Conservation (phyloP, 2,113 vertebrate species). For the Promerops cafer region DNA sequence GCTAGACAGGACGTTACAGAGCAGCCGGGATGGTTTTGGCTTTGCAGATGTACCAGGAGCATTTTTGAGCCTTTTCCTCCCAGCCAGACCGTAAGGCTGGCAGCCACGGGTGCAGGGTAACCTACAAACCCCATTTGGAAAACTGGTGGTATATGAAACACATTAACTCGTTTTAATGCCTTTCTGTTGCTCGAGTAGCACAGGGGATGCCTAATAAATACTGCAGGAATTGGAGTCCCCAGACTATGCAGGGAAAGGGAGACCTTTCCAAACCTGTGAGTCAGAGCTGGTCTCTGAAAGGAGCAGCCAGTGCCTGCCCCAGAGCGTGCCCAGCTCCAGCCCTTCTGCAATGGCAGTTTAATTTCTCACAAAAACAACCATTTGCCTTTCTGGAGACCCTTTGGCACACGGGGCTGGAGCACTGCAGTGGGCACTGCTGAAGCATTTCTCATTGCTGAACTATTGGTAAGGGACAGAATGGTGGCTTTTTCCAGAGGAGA, state of each 20-base stretch:
- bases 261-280: neutral
- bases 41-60: accelerated
- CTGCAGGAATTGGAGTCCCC: neutral
- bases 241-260: neutral
- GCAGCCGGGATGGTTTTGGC: neutral
- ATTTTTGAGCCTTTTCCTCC: neutral
- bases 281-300: neutral
- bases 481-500: neutral
- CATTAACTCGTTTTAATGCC: neutral
- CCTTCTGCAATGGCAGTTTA: neutral
- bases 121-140: neutral
- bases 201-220: neutral
- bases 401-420: accelerated
- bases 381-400: neutral
- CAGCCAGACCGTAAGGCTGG: neutral
- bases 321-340: neutral
- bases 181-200: neutral
- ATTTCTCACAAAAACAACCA: neutral
- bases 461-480: neutral
- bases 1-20: neutral
- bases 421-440: neutral
- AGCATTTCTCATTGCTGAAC: neutral
- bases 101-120: neutral
- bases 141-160: neutral
- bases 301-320: neutral